Evolutionary conservation across 2,797 vertebrate genomes (phyloP).

Genomic region (Yasuhikotakia modesta): DNA sequence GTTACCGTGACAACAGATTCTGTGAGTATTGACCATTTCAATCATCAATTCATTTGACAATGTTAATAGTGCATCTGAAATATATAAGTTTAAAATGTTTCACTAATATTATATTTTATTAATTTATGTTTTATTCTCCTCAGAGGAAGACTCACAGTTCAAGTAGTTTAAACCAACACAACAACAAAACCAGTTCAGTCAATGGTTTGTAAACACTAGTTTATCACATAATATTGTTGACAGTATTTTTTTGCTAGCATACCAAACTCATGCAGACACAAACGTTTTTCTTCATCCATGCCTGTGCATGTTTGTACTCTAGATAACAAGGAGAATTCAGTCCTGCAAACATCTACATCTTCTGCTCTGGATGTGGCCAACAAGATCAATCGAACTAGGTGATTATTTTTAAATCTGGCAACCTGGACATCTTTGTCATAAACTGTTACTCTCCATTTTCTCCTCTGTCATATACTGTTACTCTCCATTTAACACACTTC

Average conservation of each 20-base stretch:
- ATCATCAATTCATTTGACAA: neutral
- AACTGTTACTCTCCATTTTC: neutral
- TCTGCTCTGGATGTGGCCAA: conserved; percentile 69
- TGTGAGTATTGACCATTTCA: conserved; percentile 63
- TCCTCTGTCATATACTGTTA: neutral
- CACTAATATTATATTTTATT: too few relatives aligned
- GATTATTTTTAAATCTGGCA: conserved; percentile 48
- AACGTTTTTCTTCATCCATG: conserved; percentile 9
- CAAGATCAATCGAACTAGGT: conserved; percentile 64
- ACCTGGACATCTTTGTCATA: neutral
- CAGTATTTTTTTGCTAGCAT: conserved; percentile 14
- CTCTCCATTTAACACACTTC: neutral
- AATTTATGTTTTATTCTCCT: conserved; percentile 16
- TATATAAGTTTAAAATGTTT: neutral
- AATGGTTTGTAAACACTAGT: conserved; percentile 59
- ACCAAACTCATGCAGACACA: neutral
- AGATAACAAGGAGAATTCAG: conserved; percentile 74
- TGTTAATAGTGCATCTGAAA: neutral
- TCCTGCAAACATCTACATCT: conserved; percentile 70
- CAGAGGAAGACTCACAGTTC: conserved; percentile 65
- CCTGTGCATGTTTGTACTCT: conserved; percentile 38
- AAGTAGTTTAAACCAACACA: conserved; percentile 66
- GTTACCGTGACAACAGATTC: conserved; percentile 56
- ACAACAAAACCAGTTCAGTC: conserved; percentile 61
- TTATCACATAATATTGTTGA: neutral